These are phyloP conservation scores for Rafetus swinhoei DNA, from an alignment of 2,113 vertebrate genomes.

Conservation along the genomic window DNA sequence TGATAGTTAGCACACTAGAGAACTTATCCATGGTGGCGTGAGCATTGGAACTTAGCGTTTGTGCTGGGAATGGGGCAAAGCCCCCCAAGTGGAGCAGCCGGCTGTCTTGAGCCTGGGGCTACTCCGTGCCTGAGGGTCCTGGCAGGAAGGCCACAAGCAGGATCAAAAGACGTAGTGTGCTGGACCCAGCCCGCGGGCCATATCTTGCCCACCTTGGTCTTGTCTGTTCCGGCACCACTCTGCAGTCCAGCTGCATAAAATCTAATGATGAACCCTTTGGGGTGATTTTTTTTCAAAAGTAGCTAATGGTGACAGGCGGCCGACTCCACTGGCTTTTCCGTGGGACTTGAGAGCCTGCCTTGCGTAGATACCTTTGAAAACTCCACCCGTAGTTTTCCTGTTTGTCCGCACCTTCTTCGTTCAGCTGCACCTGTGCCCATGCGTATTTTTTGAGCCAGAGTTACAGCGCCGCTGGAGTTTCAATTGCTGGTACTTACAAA, in stretches of 20 bases:
- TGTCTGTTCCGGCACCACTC: not conserved
- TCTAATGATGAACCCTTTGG: not conserved
- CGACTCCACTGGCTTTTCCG: not conserved
- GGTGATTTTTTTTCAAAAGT: not conserved
- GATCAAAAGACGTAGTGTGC: too few relatives aligned
- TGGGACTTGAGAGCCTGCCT: not conserved
- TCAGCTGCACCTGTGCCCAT: not conserved
- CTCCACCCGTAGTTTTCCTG: not conserved
- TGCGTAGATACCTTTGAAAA: not conserved
- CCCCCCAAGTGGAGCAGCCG: too few relatives aligned
- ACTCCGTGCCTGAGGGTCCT: too few relatives aligned
- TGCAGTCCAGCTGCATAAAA: not conserved
- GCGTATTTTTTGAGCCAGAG: fast-evolving
- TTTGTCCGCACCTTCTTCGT: not conserved
- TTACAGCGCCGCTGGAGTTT: not conserved
- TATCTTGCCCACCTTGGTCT: not conserved
- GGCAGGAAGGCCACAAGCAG: too few relatives aligned
- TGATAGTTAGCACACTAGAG: not conserved
- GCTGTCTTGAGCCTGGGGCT: too few relatives aligned
- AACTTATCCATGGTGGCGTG: not conserved
- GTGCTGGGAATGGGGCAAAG: too few relatives aligned
- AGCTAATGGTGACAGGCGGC: not conserved
- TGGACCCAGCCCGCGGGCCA: too few relatives aligned
- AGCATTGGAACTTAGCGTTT: not conserved
- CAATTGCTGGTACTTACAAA: not conserved